phyloP scores from a whole-genome alignment of 2,797 vertebrate species.

The Buphagus erythrorhynchus region DNA sequence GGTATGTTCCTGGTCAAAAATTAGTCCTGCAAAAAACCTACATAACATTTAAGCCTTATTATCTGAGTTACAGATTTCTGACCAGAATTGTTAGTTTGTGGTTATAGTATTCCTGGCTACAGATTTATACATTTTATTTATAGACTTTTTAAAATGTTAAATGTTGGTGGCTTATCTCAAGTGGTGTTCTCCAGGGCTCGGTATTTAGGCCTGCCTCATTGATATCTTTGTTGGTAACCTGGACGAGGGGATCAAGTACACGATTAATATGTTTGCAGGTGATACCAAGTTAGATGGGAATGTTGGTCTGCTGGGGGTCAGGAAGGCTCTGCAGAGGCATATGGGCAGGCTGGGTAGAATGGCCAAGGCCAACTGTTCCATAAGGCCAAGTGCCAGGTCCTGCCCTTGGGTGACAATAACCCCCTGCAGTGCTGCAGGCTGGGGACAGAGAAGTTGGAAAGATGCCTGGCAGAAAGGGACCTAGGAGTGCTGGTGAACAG shows the following conservation, averaged over 20 bases:
- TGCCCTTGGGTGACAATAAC: neutral
- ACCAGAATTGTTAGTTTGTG: neutral
- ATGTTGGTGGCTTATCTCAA: neutral
- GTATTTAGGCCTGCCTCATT: neutral
- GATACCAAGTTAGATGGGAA: neutral
- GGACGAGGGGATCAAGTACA: neutral
- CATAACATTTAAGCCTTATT: neutral
- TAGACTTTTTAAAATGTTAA: neutral
- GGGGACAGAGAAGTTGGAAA: neutral
- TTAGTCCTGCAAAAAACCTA: neutral
- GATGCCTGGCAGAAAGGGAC: neutral
- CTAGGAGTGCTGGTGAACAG: rapidly evolving
- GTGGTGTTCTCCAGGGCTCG: neutral
- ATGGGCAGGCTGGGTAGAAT: neutral
- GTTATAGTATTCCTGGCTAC: neutral
- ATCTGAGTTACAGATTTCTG: neutral
- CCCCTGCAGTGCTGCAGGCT: too few relatives aligned
- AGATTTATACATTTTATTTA: neutral
- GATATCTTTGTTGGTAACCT: neutral
- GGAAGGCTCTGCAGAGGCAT: neutral
- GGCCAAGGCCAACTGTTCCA: rapidly evolving
- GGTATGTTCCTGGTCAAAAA: neutral
- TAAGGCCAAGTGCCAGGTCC: neutral
- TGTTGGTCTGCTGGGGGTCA: neutral
- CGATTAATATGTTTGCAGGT: neutral